Evolutionary conservation across 2,113 vertebrate genomes (phyloP).

Genomic region (Myrmecobius fasciatus): DNA sequence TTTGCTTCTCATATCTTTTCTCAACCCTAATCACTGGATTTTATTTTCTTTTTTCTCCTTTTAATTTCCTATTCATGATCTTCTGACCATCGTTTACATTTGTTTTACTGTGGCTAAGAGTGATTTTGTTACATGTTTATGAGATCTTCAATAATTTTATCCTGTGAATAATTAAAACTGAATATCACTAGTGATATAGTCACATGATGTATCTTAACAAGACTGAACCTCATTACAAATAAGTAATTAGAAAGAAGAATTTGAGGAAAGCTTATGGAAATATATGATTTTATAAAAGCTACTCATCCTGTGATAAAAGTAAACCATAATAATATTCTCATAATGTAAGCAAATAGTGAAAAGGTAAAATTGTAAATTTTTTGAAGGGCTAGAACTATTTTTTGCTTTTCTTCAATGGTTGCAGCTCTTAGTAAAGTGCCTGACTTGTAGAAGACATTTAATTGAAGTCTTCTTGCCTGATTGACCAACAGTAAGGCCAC

Average conservation of each 20-base stretch:
- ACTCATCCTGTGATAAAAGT: not conserved
- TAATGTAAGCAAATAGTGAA: not conserved
- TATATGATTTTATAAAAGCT: not conserved
- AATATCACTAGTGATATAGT: not conserved
- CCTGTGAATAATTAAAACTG: not conserved
- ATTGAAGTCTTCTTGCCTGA: not conserved
- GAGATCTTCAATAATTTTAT: not conserved
- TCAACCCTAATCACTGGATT: not conserved
- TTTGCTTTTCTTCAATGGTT: not conserved
- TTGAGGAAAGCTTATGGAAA: not conserved
- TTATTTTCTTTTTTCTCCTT: not conserved
- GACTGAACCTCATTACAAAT: not conserved
- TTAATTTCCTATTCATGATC: not conserved
- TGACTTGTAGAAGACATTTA: not conserved
- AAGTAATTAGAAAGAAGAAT: not conserved
- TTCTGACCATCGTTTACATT: not conserved
- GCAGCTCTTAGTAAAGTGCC: not conserved
- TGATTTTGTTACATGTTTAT: not conserved
- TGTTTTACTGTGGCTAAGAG: not conserved
- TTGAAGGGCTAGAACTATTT: not conserved
- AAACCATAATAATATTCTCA: not conserved
- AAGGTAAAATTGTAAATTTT: not conserved
- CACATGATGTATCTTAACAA: not conserved
- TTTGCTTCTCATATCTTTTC: not conserved
- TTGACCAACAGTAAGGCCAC: not conserved